A percentile compares a stretch with the other conserved stretches of the same genome.
Evolutionary conservation across 2,888 invertebrate genomes (phyloP).

Genomic region (Drosophila recens): DNA sequence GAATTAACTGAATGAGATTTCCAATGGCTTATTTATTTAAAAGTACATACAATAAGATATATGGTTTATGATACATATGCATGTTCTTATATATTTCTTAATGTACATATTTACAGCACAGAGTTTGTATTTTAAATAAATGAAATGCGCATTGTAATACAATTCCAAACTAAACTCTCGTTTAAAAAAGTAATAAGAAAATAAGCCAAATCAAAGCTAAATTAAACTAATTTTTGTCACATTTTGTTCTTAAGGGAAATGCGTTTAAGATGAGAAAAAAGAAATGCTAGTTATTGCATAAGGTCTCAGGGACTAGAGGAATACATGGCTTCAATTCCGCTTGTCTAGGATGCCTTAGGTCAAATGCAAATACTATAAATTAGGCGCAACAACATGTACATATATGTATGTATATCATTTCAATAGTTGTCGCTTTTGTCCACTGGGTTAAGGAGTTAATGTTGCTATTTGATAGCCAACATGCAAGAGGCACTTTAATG

Average conservation of each 20-base stretch:
- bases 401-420: neutral
- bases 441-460: conserved; percentile 30
- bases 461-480: conserved; percentile 54
- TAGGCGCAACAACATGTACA: conserved; percentile 16
- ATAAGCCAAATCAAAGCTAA: conserved; percentile 29
- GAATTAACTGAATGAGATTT: conserved; percentile 43
- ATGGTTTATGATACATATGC: conserved; percentile 3
- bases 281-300: conserved; percentile 33
- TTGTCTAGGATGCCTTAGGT: conserved; percentile 13
- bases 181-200: conserved; percentile 11
- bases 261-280: conserved; percentile 20
- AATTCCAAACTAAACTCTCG: conserved; percentile 45
- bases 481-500: conserved; percentile 61
- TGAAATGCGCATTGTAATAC: conserved; percentile 57
- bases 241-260: conserved; percentile 38
- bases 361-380: conserved; percentile 63
- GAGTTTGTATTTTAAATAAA: conserved; percentile 35
- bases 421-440: conserved; percentile 26
- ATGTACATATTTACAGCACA: conserved; percentile 71
- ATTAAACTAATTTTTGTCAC: conserved; percentile 49
- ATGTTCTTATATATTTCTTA: conserved; percentile 36
- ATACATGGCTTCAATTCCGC: conserved; percentile 19
- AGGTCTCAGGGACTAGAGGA: conserved; percentile 35
- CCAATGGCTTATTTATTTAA: conserved; percentile 39
- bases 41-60: conserved; percentile 21